Evolutionary conservation across 2,113 vertebrate genomes (phyloP).

Genomic region (Psophia crepitans): DNA sequence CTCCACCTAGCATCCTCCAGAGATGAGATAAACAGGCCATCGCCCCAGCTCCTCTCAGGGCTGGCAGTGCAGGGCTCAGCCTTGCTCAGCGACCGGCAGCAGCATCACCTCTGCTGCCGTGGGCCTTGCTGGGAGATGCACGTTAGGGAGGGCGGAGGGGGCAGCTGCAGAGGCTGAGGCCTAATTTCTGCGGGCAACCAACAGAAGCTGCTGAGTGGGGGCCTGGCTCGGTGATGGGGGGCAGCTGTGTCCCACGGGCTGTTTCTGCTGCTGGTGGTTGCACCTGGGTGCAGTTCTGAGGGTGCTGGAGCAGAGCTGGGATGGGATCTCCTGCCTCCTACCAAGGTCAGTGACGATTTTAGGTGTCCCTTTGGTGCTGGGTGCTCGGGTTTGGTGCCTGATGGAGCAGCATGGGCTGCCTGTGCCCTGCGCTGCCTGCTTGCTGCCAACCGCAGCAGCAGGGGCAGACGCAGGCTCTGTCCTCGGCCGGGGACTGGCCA

Average conservation of each 20-base stretch:
- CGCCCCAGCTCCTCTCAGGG: neutral
- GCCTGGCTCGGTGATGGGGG: neutral
- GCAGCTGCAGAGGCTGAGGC: neutral
- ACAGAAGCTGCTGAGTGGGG: neutral
- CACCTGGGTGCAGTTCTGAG: neutral
- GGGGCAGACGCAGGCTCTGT: fast-evolving
- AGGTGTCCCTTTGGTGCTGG: fast-evolving
- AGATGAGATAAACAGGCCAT: neutral
- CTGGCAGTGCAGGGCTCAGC: neutral
- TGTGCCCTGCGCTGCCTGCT: neutral
- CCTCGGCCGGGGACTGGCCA: fast-evolving
- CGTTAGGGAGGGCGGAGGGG: fast-evolving
- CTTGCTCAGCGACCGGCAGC: neutral
- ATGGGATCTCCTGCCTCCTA: neutral
- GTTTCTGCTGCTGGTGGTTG: neutral
- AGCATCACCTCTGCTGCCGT: fast-evolving
- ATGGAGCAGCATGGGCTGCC: fast-evolving
- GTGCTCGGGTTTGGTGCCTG: neutral
- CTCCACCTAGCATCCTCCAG: neutral
- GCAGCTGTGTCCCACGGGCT: neutral
- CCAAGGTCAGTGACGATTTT: neutral
- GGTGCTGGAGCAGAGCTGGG: neutral
- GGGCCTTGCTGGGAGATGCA: neutral
- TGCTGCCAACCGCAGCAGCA: fast-evolving
- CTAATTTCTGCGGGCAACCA: neutral